Percentiles rank a stretch among this genome's conserved stretches.
Evolutionary conservation across 2,888 invertebrate species (phyloP).

Genomic region (Plebejus anna): DNA sequence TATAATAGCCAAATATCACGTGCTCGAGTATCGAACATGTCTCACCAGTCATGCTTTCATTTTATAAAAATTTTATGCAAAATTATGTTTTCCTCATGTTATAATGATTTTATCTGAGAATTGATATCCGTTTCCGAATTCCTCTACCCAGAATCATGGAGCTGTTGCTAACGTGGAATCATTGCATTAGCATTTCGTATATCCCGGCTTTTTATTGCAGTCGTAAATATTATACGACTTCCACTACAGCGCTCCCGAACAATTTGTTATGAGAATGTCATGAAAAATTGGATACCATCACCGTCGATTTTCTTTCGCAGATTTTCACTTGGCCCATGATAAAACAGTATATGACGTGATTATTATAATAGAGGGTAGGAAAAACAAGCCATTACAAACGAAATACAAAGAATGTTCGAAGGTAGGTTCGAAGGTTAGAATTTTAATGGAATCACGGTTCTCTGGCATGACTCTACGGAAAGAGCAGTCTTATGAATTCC

Average conservation of each 20-base stretch:
- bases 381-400: too few species aligned
- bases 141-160: neutral
- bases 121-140: neutral
- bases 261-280: neutral
- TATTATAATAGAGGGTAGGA: neutral
- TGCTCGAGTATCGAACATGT: too few species aligned
- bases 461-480: too few species aligned
- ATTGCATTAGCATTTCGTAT: conserved; percentile 16
- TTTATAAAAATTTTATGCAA: too few species aligned
- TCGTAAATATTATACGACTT: conserved; percentile 9
- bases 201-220: neutral
- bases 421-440: too few species aligned
- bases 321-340: neutral
- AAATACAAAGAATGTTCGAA: too few species aligned
- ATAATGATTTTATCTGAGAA: neutral
- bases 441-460: too few species aligned
- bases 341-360: neutral
- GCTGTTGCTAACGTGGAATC: neutral
- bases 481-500: too few species aligned
- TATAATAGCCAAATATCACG: too few species aligned
- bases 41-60: too few species aligned
- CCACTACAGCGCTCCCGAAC: neutral
- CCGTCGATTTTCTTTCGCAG: neutral
- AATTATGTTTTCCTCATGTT: too few species aligned
- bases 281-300: neutral